Base-by-base conservation (phyloP, 2,113 vertebrate genomes). In the Caloenas nicobarica region DNA sequence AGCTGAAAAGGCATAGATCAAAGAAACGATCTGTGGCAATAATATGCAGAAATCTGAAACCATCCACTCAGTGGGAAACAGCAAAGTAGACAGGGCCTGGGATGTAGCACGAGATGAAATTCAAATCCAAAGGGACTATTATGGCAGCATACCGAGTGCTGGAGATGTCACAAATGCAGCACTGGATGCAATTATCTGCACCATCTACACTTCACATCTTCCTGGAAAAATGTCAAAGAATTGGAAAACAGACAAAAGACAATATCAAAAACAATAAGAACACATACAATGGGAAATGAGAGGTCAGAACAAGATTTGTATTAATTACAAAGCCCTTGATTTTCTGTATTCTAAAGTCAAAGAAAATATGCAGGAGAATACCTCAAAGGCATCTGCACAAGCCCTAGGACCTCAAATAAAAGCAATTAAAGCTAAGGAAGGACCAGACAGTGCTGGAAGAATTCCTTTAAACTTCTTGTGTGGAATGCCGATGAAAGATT, bases 391-490 rank as follows among this genome's bases (percentile, higher is more conserved):
- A 90, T 69, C 83, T 38, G 40, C 73, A 87, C 36, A 89, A 91
- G 50, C 50, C 56, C 28, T 28, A 76, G 19, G 65, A 82, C 50
- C 82, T 94, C 92, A 94, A 79, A 81, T 68, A 81, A 91, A 93
- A 92, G 86, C 66, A 94, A 89, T 89, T 88, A 92, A 92, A 91
- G 36, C 57, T 58, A 76, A 74, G 90, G 77, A 87, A 92, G 77
- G 81, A 91, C 69, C 31, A 87, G 80, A 79, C 36, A 81, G 65
- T 12, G 53, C 65, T 65, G 17, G 57, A 95, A 77, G 56, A 94
- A 91, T 94, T 69, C 57, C 73, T 96, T 96, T 94, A 88, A 95
- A 93, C 65, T 72, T 86, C 88, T 88, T 54, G 40, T n/a, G 44
- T 82, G 36, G n/a, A 96, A 88, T 74, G 68, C 7, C 5, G 14